These are phyloP conservation scores for Rissa tridactyla DNA, from an alignment of 2,113 vertebrate species.

Conservation along the genomic window DNA sequence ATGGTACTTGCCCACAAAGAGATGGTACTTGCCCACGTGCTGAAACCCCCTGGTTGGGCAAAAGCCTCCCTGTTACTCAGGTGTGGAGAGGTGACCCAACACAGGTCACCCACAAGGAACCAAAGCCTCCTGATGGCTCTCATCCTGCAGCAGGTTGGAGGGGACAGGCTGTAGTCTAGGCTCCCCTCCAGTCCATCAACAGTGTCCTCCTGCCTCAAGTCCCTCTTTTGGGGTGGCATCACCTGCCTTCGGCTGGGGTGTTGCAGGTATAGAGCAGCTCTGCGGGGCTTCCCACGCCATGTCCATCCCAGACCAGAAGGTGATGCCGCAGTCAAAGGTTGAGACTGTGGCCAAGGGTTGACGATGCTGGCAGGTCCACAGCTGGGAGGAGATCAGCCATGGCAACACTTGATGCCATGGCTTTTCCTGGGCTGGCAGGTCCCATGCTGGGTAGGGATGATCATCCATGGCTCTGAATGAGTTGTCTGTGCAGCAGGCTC, in stretches of 20 bases:
- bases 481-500: background rate
- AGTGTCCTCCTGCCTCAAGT: background rate
- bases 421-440: background rate
- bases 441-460: background rate
- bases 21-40: background rate
- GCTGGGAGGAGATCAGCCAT: background rate
- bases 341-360: rapidly evolving
- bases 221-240: background rate
- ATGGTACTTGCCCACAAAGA: background rate
- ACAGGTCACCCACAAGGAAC: background rate
- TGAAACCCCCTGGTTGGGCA: background rate
- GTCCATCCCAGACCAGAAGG: background rate
- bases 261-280: background rate
- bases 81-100: background rate
- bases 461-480: background rate
- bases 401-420: background rate
- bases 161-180: rapidly evolving
- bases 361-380: rapidly evolving
- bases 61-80: background rate
- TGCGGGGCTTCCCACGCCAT: background rate
- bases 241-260: background rate
- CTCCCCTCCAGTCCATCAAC: background rate
- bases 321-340: rapidly evolving
- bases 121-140: background rate
- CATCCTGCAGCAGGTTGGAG: background rate